Conservation (phyloP, 2,797 vertebrate genomes). For the Darevskia mixta region DNA sequence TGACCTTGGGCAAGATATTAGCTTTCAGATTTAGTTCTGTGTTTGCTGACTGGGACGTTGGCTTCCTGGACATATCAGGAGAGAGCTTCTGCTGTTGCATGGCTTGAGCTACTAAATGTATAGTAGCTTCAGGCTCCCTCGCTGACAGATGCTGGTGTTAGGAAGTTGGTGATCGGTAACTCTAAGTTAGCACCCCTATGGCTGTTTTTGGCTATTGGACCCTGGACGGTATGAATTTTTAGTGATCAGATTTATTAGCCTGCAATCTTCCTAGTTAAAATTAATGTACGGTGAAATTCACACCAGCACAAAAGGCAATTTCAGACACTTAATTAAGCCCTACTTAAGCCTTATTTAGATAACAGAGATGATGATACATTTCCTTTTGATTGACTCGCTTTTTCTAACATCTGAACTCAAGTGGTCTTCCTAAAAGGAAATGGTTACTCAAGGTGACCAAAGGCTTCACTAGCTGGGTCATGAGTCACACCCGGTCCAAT, state of each 20-base stretch:
- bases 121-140: conserved; percentile 3
- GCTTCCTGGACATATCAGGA: not conserved
- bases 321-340: conserved; percentile 38
- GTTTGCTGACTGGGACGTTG: conserved; percentile 9
- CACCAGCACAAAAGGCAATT: conserved; percentile 46
- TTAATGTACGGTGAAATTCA: conserved; percentile 47
- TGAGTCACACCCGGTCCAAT: conserved; percentile 21
- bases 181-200: conserved; percentile 16
- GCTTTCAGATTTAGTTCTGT: not conserved
- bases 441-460: conserved; percentile 22
- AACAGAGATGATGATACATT: conserved; percentile 15
- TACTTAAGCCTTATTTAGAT: conserved; percentile 30
- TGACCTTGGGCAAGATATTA: conserved; percentile 9
- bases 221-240: conserved; percentile 29
- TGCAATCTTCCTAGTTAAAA: conserved; percentile 39
- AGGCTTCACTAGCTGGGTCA: conserved; percentile 15
- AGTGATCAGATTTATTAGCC: conserved; percentile 38
- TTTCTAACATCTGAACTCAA: conserved; percentile 26
- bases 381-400: conserved; percentile 18
- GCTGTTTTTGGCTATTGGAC: conserved; percentile 21
- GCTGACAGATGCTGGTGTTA: conserved; percentile 10
- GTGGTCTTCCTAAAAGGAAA: conserved; percentile 4
- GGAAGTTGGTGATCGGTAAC: conserved; percentile 18
- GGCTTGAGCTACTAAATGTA: not conserved
- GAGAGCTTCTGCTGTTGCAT: not conserved